Evolutionary conservation across 2,113 vertebrate species (phyloP).

Genomic region (Synchiropus splendidus): DNA sequence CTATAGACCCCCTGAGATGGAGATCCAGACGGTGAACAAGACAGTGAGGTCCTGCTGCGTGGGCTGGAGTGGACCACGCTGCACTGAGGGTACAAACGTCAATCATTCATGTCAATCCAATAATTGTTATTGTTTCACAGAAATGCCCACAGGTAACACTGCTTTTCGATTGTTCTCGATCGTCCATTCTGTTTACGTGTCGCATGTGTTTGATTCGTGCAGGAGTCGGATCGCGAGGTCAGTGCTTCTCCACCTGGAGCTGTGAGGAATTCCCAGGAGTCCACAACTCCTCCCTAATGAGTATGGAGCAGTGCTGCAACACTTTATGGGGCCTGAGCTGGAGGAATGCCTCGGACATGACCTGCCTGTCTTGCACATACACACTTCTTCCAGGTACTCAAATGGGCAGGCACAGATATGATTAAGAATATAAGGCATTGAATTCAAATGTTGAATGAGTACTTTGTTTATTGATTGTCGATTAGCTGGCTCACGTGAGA

Average conservation of each 20-base stretch:
- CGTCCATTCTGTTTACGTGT: neutral
- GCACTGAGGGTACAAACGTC: conserved; percentile 68
- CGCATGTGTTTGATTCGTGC: neutral
- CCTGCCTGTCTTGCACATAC: conserved; percentile 74
- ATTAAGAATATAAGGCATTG: neutral
- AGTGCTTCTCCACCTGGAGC: conserved; percentile 72
- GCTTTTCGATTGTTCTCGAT: no score
- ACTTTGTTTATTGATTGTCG: no score
- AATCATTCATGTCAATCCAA: no score
- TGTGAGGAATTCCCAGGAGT: conserved; percentile 61
- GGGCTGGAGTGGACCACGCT: conserved; percentile 75
- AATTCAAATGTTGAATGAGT: no score
- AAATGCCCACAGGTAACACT: no score
- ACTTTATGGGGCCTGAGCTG: conserved; percentile 78
- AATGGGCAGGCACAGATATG: neutral
- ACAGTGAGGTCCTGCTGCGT: conserved; percentile 72
- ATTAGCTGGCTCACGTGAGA: no score
- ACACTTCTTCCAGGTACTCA: conserved; percentile 59
- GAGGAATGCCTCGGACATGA: conserved; percentile 61
- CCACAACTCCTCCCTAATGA: conserved; percentile 63
- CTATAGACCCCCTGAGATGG: conserved; percentile 64
- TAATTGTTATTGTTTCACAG: no score
- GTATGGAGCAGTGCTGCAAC: conserved; percentile 76
- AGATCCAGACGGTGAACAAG: conserved; percentile 57
- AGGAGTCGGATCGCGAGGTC: conserved; percentile 57